Percentiles rank a stretch among this genome's conserved stretches.
Conservation (phyloP, 1,140 invertebrate genomes). For the Mycetomoellerius zeteki region DNA sequence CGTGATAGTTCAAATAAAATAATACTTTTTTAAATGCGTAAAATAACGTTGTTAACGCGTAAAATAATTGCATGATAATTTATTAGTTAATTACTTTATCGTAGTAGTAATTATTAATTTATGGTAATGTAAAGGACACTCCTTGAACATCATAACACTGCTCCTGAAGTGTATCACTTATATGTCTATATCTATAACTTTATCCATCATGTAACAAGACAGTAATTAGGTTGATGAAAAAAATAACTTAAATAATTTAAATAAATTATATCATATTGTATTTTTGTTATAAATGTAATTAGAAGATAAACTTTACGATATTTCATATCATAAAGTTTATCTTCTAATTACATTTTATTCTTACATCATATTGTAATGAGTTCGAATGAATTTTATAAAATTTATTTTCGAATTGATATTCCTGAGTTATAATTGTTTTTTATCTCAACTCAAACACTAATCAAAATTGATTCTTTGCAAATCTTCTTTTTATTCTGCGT, state of each 20-base stretch:
- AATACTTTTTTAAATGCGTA: neutral
- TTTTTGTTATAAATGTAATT: neutral
- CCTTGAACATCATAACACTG: neutral
- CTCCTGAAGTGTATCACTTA: neutral
- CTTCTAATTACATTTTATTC: neutral
- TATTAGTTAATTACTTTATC: neutral
- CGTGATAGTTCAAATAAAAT: neutral
- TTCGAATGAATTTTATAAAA: neutral
- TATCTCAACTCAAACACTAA: neutral
- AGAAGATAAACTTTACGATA: too few species aligned
- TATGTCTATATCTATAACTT: constrained; percentile 1
- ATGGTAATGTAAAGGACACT: neutral
- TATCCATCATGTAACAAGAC: neutral
- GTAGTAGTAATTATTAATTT: constrained; percentile 23
- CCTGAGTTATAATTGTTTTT: neutral
- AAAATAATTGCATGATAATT: neutral
- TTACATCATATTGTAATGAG: neutral
- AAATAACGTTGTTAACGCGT: neutral
- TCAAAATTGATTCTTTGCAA: neutral
- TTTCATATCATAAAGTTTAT: neutral
- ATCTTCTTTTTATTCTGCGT: neutral
- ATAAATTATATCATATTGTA: constrained; percentile 32
- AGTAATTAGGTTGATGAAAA: constrained; percentile 43
- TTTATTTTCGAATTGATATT: neutral
- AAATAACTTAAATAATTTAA: constrained; percentile 46